Evolutionary conservation across 2,888 invertebrate genomes (phyloP), one percentile per base, ranked within the genome.

Genomic region (Eubasilissa splendida): DNA sequence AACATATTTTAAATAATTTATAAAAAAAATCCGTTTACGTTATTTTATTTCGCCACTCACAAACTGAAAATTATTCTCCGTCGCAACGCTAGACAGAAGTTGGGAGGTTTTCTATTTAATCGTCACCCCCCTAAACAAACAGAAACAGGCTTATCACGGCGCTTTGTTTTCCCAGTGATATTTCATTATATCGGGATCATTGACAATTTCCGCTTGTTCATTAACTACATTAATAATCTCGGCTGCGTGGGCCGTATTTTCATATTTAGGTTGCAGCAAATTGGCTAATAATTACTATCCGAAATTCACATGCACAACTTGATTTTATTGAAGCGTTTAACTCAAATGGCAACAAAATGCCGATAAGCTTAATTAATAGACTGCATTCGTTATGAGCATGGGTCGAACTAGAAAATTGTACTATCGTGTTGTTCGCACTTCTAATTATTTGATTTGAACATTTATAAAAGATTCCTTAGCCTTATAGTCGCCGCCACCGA

Each of bases 161-260:
- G 12, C 58, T n/a, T 58, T 58, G 58, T 58, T 58, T 58, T 58
- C 58, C 4, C 58, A 58, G 58, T n/a, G 58, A 58, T 58, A 58
- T 58, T 58, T 58, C 58, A 58, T 42, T 42, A 42, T 42, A 58
- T n/a, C 9, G n/a, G n/a, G 4, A 58, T 8, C 58, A 58, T n/a
- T 58, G 58, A 58, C 58, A 58, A 58, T 58, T 58, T 58, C 58
- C 12, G 11, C 58, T 58, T n/a, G n/a, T 58, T 58, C n/a, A n/a
- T 58, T 58, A n/a, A 58, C 58, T 58, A 5, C 58, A n/a, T n/a
- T 11, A 11, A n/a, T 58, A 58, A n/a, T 11, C 58, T n/a, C 58
- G 12, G n/a, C 8, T 11, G 12, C 11, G 58, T n/a, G 11, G 11
- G 58, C n/a, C 11, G 11, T 58, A 11, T n/a, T 58, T 58, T 58